Evolutionary conservation across 2,113 vertebrate species (phyloP).

Genomic region (Poeciliopsis prolifica): DNA sequence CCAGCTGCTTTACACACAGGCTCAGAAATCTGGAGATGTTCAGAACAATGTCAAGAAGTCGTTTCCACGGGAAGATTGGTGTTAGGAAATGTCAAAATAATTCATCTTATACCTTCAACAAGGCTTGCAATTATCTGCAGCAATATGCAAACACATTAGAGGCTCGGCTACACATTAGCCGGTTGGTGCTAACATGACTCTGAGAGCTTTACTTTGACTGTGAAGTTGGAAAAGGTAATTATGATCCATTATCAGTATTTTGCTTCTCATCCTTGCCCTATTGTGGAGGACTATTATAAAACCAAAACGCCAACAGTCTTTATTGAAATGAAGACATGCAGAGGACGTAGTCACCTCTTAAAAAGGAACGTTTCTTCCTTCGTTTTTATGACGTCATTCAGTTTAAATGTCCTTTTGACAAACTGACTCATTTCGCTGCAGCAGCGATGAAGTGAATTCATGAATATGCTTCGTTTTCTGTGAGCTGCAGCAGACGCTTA

Average conservation of each 20-base stretch:
- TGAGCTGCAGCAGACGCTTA: too few relatives aligned
- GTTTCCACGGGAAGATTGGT: constrained; percentile 10
- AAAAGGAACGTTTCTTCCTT: too few relatives aligned
- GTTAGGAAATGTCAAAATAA: constrained; percentile 2
- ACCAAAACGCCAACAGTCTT: too few relatives aligned
- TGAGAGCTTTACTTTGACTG: not conserved
- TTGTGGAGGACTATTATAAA: not conserved
- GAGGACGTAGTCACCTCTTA: not conserved
- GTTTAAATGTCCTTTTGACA: too few relatives aligned
- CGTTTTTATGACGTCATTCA: too few relatives aligned
- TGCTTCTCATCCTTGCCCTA: not conserved
- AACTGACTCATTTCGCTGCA: too few relatives aligned
- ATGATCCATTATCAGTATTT: not conserved
- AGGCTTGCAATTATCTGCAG: not conserved
- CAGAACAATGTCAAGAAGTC: not conserved
- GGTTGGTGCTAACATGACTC: not conserved
- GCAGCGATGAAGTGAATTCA: too few relatives aligned
- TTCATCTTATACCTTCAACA: not conserved
- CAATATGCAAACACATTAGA: not conserved
- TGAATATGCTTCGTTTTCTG: too few relatives aligned
- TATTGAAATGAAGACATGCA: not conserved
- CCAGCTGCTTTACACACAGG: constrained; percentile 34
- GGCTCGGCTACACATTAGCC: not conserved
- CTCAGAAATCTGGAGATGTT: constrained; percentile 22
- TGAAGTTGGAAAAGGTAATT: not conserved